phyloP scores from a whole-genome alignment of 2,797 vertebrate species.

The Syngnathus acus region DNA sequence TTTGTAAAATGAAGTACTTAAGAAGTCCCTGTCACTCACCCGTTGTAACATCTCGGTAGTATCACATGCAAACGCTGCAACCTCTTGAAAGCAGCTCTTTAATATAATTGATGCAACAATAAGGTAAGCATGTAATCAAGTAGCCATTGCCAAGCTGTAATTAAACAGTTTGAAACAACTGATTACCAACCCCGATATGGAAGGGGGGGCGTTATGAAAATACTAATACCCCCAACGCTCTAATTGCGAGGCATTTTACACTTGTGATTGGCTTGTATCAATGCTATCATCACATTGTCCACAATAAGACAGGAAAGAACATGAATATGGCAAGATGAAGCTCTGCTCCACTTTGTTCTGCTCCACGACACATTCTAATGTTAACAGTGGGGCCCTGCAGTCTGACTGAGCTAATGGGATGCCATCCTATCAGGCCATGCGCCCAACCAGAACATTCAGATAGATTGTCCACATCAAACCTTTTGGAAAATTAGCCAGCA shows the following conservation, averaged over 20 bases:
- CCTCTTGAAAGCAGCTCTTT: conserved; percentile 63
- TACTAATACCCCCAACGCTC: conserved; percentile 62
- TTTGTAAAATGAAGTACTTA: conserved; percentile 70
- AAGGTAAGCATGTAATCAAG: conserved; percentile 75
- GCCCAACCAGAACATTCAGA: conserved; percentile 64
- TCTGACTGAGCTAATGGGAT: conserved; percentile 62
- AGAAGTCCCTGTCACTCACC: conserved; percentile 67
- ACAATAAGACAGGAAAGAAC: conserved; percentile 31
- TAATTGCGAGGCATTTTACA: conserved; percentile 53
- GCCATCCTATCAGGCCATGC: conserved; percentile 64
- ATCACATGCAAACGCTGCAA: conserved; percentile 34
- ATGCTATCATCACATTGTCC: conserved; percentile 53
- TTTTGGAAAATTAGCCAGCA: conserved; percentile 62
- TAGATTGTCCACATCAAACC: conserved; percentile 65
- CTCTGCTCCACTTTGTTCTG: conserved; percentile 50
- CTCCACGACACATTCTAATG: conserved; percentile 62
- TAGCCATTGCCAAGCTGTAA: conserved; percentile 73
- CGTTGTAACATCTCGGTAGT: conserved; percentile 35
- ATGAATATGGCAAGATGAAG: conserved; percentile 46
- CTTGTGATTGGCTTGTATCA: conserved; percentile 50
- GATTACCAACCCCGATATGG: conserved; percentile 71
- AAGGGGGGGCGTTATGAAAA: conserved; percentile 67
- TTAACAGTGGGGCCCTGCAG: conserved; percentile 64
- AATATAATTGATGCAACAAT: conserved; percentile 73
- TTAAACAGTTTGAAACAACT: conserved; percentile 76